Evolutionary conservation across 2,888 invertebrate species (phyloP), one percentile per base, ranked within the genome.

Genomic region (Aphidius colemani): DNA sequence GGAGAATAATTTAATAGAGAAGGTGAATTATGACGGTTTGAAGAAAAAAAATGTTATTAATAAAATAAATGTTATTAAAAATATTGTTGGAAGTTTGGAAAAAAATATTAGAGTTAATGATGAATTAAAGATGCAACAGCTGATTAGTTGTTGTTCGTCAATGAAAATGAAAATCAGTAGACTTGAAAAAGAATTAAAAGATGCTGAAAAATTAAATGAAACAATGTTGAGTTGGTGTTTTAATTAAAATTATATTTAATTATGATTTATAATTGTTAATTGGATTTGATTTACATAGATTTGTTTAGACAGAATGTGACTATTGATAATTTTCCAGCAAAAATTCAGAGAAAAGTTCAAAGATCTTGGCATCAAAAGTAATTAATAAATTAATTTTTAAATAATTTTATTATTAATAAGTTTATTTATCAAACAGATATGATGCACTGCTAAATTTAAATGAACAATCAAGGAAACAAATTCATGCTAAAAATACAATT

Each of bases 281-380:
- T 18, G 13, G 1, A 18, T 40, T 39, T 53, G 7, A 30, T 49
- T 7, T 10, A 44, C 7, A 59, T 53, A 76, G 77, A 77, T 72
- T 69, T 77, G 65, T 77, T 77, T 56, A 71, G 77, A 3, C 73
- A 73, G 51, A 77, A 73, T 43, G 76, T 75, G 18, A 73, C 73
- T 1, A 74, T 59, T 1, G 67, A 61, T 10, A 60, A 67, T 41
- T 60, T 77, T 39, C 77, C 77, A 1, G 69, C 69, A 50, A 59
- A 69, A 7, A 66, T 77, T 58, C 73, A 67, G 30, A 72, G 62
- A 30, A 70, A 74, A 66, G 73, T 78, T 6, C 74, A 75, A 61
- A 72, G 71, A 40, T 71, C 68, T 10, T 77, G 77, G 77, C 73
- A 78, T 13, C 70, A 71, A 53, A 70, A 77, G 77, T 77, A 72